Conservation (phyloP, 2,113 vertebrate species). For the Geococcyx californianus region DNA sequence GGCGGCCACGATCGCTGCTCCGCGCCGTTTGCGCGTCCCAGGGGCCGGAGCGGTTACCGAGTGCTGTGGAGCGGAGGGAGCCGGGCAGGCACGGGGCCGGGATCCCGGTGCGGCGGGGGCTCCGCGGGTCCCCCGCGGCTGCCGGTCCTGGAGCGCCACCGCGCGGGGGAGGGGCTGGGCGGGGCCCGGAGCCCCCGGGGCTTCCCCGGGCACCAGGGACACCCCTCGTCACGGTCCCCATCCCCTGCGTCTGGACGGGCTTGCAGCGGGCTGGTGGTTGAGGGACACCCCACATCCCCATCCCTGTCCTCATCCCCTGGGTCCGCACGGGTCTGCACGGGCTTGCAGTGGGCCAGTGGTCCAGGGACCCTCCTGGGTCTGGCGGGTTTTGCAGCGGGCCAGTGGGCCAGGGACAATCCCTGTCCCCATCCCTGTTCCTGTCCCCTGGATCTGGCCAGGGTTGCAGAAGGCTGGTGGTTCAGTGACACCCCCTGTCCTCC, state of each 20-base stretch:
- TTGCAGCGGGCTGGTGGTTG: background rate
- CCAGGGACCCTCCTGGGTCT: too few relatives aligned
- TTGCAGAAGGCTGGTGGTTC: too few relatives aligned
- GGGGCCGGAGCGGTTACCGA: background rate
- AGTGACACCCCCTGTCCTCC: too few relatives aligned
- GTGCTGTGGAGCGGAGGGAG: background rate
- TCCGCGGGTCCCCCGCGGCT: background rate
- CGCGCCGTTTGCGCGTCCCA: background rate
- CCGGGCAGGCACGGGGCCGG: background rate
- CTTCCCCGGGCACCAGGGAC: background rate
- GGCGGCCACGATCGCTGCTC: background rate
- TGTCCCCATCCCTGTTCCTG: too few relatives aligned
- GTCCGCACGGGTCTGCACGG: too few relatives aligned
- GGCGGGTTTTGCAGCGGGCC: too few relatives aligned
- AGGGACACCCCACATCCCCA: background rate
- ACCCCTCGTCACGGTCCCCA: background rate
- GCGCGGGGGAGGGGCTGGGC: conserved; percentile 44
- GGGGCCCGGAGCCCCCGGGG: background rate
- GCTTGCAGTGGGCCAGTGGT: too few relatives aligned
- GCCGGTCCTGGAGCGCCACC: conserved; percentile 65
- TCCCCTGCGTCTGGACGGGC: too few relatives aligned
- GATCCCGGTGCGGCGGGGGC: background rate
- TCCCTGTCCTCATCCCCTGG: too few relatives aligned
- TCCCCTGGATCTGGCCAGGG: too few relatives aligned
- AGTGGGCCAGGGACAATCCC: too few relatives aligned